Base-by-base conservation (phyloP, 2,888 invertebrate species). In the Spisula solida region DNA sequence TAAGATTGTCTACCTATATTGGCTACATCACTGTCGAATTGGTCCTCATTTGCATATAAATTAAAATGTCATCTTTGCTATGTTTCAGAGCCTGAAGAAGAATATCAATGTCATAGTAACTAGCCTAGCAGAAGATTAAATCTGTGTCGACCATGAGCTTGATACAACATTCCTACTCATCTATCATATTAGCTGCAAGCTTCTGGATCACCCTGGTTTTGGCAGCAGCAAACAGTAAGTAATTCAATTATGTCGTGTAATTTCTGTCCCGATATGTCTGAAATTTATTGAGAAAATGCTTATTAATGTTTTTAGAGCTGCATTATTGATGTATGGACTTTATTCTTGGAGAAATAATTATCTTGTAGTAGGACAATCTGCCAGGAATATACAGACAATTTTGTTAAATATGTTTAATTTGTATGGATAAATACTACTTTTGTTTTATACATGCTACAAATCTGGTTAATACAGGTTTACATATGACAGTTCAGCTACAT, bases 71-170 rank as follows among this genome's bases (percentile, higher is more conserved):
- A 79, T 79, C 47, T 75, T 85, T 79, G 78, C 25, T 25, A 51
- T 79, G 29, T 85, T 85, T 85, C 85, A 85, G 85, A 79, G n/a
- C 31, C 51, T 56, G 78, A 41, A 78, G 85, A 78, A 51, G 41
- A 78, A 25, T 51, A 79, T 79, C 85, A 85, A 85, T 85, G 85
- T 79, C 56, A 85, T 85, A 85, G 85, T 55, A n/a, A 31, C 51
- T 79, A 85, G 55, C 41, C 55, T 34, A 51, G 79, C 34, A 79
- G 41, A 29, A 29, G 47, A 56, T 47, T 85, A 48, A 78, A 83
- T 86, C 85, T 51, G 84, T 41, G 85, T 85, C 90, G 29, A 88
- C 48, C 86, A 90, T 90, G 90, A 90, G 88, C 79, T 81, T 88
- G 90, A 48, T 75, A 56, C 55, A 85, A 75, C 90, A 88, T 81